Evolutionary conservation across 2,888 invertebrate species (phyloP).

Genomic region (Netelia melanura): DNA sequence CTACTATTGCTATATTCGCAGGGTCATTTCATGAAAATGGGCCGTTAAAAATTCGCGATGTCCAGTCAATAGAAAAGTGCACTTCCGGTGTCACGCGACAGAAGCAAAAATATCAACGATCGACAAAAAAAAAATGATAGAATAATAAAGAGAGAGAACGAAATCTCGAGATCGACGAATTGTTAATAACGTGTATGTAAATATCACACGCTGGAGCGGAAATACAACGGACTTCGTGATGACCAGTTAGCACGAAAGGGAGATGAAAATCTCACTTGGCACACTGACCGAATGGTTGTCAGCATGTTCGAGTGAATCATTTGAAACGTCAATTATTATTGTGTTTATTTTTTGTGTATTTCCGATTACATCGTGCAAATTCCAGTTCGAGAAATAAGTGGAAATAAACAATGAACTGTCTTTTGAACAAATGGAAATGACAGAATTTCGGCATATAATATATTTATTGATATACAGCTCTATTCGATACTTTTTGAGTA

Average conservation of each 20-base stretch:
- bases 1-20: constrained; percentile 14
- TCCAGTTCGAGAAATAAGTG: neutral
- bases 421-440: too few species aligned
- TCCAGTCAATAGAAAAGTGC: constrained; percentile 40
- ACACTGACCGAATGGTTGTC: constrained; percentile 56
- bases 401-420: too few species aligned
- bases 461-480: neutral
- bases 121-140: constrained; percentile 12
- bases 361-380: neutral
- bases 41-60: constrained; percentile 69
- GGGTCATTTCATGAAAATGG: constrained; percentile 72
- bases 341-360: neutral
- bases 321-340: constrained; percentile 13
- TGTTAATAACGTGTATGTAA: constrained; percentile 17
- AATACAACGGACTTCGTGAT: constrained; percentile 43
- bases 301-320: constrained; percentile 44
- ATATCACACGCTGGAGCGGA: constrained; percentile 48
- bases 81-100: constrained; percentile 59
- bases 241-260: constrained; percentile 38
- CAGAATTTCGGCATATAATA: neutral
- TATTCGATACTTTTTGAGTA: neutral
- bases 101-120: neutral
- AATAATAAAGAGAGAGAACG: constrained; percentile 22
- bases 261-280: constrained; percentile 64
- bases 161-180: constrained; percentile 23